Conservation (phyloP, 2,888 invertebrate genomes). For the Eupithecia vulgata region DNA sequence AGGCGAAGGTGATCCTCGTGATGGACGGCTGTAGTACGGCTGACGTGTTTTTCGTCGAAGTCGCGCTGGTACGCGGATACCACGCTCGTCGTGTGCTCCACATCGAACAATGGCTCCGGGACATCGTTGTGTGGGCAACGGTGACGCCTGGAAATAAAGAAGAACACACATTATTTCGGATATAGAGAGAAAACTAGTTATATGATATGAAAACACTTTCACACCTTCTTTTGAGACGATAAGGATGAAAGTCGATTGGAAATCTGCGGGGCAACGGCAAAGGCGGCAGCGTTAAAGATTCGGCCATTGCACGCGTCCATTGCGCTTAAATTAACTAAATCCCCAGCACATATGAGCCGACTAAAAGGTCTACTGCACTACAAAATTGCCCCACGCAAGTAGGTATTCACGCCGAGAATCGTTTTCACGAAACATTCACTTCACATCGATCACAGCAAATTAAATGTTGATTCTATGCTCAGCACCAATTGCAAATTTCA, state of each 20-base stretch:
- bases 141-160: slow-evolving; percentile 87
- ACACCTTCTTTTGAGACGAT: slow-evolving; percentile 77
- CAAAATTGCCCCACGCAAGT: slow-evolving; percentile 46
- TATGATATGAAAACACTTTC: slow-evolving; percentile 23
- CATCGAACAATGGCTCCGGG: slow-evolving; percentile 84
- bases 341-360: slow-evolving; percentile 45
- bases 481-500: slow-evolving; percentile 25
- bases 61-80: slow-evolving; percentile 86
- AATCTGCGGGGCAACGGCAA: slow-evolving; percentile 71
- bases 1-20: slow-evolving; percentile 89
- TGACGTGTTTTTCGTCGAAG: slow-evolving; percentile 86
- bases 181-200: not conserved
- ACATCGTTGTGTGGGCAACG: slow-evolving; percentile 90
- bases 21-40: slow-evolving; percentile 83
- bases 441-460: slow-evolving; percentile 28
- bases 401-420: slow-evolving; percentile 28
- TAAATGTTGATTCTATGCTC: slow-evolving; percentile 32
- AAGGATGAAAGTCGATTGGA: slow-evolving; percentile 71
- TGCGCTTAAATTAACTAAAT: slow-evolving; percentile 54
- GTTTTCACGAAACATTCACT: slow-evolving; percentile 14
- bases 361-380: slow-evolving; percentile 50
- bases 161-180: not conserved
- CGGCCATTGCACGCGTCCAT: slow-evolving; percentile 79
- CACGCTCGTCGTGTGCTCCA: slow-evolving; percentile 81
- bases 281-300: slow-evolving; percentile 74